Percentiles rank a stretch among this genome's conserved stretches.
Evolutionary conservation across 35 echinoderm and acorn worm genomes (phyloP).

Genomic region (Diadema setosum): DNA sequence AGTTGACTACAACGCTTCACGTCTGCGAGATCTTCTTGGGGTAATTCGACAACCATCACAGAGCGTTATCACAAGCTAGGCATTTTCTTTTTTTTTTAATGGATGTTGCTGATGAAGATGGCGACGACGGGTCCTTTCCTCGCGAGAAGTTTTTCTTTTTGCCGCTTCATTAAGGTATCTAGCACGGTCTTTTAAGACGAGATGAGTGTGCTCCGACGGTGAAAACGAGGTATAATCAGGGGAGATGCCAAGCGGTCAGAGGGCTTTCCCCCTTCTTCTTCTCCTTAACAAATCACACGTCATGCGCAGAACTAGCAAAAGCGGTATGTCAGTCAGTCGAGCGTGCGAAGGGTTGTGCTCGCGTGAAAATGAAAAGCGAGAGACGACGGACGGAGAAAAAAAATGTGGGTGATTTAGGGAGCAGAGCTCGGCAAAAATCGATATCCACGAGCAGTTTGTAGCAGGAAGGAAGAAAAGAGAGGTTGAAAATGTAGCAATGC

Average conservation of each 20-base stretch:
- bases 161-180: constrained; percentile 1
- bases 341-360: neutral
- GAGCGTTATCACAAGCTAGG: too few species aligned
- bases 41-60: too few species aligned
- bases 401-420: neutral
- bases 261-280: too few species aligned
- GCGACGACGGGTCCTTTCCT: neutral
- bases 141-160: too few species aligned
- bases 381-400: neutral
- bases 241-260: neutral
- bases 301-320: constrained; percentile 14
- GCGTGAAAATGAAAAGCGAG: neutral
- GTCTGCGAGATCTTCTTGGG: too few species aligned
- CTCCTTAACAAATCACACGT: constrained; percentile 8
- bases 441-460: neutral
- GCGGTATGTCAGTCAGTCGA: neutral
- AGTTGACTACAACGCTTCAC: too few species aligned
- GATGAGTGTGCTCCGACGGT: neutral
- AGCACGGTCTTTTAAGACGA: neutral
- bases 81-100: too few species aligned
- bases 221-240: neutral
- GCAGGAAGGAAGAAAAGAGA: neutral
- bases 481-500: constrained; percentile 6
- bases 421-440: neutral
- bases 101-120: neutral